phyloP scores from a whole-genome alignment of 2,797 vertebrate genomes.

The Ctenopoma multispine region DNA sequence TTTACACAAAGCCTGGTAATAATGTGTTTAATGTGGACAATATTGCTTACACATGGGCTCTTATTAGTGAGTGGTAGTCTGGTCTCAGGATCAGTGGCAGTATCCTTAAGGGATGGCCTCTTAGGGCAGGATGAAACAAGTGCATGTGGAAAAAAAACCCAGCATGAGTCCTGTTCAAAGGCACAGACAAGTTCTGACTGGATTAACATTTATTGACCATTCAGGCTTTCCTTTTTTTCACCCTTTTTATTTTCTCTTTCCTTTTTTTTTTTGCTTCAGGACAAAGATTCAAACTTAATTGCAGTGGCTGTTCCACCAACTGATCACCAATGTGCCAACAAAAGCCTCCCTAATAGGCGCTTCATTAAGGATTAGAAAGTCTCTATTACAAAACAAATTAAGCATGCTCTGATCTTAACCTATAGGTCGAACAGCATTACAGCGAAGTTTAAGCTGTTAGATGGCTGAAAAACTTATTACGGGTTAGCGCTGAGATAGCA shows the following conservation, averaged over 20 bases:
- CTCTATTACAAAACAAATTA: conserved; percentile 99
- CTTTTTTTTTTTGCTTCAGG: conserved; percentile 87
- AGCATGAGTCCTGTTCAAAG: conserved; percentile 97
- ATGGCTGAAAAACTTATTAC: conserved; percentile 97
- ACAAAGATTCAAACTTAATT: conserved; percentile 98
- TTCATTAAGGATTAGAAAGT: conserved; percentile 99
- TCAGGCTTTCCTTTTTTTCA: conserved; percentile 86
- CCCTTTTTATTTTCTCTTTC: conserved; percentile 12
- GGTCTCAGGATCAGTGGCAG: conserved; percentile 85
- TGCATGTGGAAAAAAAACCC: conserved; percentile 85
- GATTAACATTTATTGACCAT: conserved; percentile 99
- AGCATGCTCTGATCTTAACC: conserved; percentile 97
- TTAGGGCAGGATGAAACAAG: conserved; percentile 88
- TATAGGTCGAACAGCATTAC: conserved; percentile 94
- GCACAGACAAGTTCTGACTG: conserved; percentile 95
- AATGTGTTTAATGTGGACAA: conserved; percentile 86
- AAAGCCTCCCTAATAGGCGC: conserved; percentile 98
- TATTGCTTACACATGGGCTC: conserved; percentile 90
- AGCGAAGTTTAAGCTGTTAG: conserved; percentile 97
- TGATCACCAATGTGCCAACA: conserved; percentile 97
- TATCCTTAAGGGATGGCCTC: conserved; percentile 89
- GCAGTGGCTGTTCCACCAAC: conserved; percentile 95
- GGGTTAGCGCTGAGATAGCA: conserved; percentile 98
- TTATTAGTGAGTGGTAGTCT: conserved; percentile 91
- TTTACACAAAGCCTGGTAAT: conserved; percentile 79